Conservation (phyloP, 1,140 invertebrate species). For the Hirudo medicinalis region DNA sequence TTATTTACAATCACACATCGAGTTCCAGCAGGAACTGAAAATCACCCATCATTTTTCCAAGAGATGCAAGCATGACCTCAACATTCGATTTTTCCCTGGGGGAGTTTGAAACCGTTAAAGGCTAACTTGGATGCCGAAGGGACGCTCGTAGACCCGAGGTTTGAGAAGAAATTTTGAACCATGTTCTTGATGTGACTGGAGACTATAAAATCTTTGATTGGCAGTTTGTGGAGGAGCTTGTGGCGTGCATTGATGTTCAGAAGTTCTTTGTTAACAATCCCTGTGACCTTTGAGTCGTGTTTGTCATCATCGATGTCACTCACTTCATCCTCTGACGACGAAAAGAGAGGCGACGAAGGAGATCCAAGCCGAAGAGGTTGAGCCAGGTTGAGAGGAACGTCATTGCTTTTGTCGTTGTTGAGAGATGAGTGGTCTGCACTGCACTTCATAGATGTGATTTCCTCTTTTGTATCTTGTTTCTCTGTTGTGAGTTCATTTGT, state of each 20-base stretch:
- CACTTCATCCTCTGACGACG: neutral
- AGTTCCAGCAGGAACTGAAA: too few relatives aligned
- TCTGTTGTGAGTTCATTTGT: neutral
- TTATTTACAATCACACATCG: too few relatives aligned
- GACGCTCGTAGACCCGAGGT: neutral
- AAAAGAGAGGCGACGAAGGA: neutral
- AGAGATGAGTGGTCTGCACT: neutral
- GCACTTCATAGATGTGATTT: neutral
- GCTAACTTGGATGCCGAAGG: neutral
- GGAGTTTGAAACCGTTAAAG: constrained; percentile 4
- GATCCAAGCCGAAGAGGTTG: neutral
- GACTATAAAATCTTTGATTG: constrained; percentile 7
- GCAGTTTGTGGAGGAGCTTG: neutral
- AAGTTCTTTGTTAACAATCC: neutral
- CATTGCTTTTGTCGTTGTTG: neutral
- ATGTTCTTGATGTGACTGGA: neutral
- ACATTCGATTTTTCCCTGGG: constrained; percentile 7
- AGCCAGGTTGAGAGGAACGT: neutral
- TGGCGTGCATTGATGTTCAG: neutral
- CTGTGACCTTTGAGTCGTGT: neutral
- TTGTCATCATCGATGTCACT: constrained; percentile 2
- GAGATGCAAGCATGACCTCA: neutral
- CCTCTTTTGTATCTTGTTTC: neutral
- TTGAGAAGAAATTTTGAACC: constrained; percentile 3
- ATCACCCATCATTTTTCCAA: too few relatives aligned